phyloP scores from a whole-genome alignment of 2,888 invertebrate genomes.

The Himalopsyche kuldschensis region DNA sequence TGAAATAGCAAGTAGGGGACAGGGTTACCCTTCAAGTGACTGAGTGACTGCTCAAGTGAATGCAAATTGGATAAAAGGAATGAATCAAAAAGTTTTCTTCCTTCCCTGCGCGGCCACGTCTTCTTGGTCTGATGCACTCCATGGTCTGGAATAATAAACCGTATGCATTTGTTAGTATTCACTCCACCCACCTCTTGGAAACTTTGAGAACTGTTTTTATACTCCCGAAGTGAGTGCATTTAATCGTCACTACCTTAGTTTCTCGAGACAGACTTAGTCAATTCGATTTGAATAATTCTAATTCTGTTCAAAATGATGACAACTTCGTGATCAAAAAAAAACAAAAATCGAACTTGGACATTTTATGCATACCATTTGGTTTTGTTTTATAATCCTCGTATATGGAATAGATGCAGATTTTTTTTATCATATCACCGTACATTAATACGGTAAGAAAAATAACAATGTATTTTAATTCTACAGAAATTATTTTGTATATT shows the following conservation, averaged over 20 bases:
- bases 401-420: too few species aligned
- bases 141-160: background rate
- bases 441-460: too few species aligned
- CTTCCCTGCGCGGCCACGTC: constrained; percentile 24
- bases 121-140: constrained; percentile 12
- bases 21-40: constrained; percentile 31
- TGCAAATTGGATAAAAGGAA: constrained; percentile 39
- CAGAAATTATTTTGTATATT: too few species aligned
- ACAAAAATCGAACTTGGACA: too few species aligned
- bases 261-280: background rate
- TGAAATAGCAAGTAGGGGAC: constrained; percentile 3
- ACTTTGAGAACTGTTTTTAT: background rate
- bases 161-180: background rate
- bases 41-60: constrained; percentile 38
- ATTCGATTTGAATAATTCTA: too few species aligned
- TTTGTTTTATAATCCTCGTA: too few species aligned
- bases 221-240: background rate
- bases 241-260: background rate
- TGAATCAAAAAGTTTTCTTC: constrained; percentile 37
- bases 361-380: too few species aligned
- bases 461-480: too few species aligned
- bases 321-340: too few species aligned
- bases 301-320: too few species aligned
- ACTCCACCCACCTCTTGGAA: background rate
- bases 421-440: too few species aligned